Evolutionary conservation across 2,888 invertebrate species (phyloP), one percentile per base, ranked within the genome.

Genomic region (Sminthurides aquaticus): DNA sequence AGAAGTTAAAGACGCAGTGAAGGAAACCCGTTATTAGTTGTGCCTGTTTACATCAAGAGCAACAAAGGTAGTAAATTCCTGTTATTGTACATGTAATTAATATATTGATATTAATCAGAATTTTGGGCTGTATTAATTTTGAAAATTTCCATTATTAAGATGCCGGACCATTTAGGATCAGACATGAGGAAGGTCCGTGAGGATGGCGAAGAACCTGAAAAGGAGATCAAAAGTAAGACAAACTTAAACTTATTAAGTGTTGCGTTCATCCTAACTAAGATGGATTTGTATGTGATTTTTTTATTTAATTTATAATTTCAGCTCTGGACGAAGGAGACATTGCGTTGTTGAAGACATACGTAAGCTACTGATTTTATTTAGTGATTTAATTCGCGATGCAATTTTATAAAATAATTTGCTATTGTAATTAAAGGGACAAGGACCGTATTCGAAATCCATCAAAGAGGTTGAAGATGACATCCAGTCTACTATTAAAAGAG

Each of bases 301-400:
- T n/a, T n/a, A n/a, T n/a, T n/a, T n/a, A n/a, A 18, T 1, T 59
- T 1, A 11, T 34, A 49, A 75, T 85, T 86, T 73, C 80, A 95
- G 98, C 95, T 68, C 84, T 99, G 66, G 98, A 99, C 81, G 99
- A 99, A 82, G 96, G 91, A 52, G 99, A 99, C 79, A 99, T 99
- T 77, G 95, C 94, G 61, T 83, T 99, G 54, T 81, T 99, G 61
- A 99, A 99, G 80, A 91, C 94, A 66, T 99, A 98, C 79, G 93
- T 93, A 84, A 89, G 91, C 88, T 72, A 60, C 49, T 27, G 60
- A 20, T 55, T 69, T 61, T 18, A 59, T 34, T 29, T 43, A 48
- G 24, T 58, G n/a, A 49, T 60, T 27, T 25, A 25, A 56, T 5
- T n/a, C 11, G 56, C 25, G 3, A 56, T 24, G 8, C 20, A 25